phyloP scores from a whole-genome alignment of 1,140 invertebrate species.

The Camponotus floridanus region DNA sequence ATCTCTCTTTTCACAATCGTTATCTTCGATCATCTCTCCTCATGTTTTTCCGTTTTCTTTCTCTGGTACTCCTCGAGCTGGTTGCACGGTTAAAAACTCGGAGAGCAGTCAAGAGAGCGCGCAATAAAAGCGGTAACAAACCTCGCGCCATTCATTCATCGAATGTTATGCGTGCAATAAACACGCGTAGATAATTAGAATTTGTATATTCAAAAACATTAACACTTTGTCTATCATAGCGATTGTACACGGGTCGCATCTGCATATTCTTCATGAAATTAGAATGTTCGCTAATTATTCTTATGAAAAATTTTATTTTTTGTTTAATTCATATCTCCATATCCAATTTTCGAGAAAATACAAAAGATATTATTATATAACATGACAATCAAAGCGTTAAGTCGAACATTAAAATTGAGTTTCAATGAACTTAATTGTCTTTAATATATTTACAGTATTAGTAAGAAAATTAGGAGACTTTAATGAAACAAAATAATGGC shows the following conservation, averaged over 20 bases:
- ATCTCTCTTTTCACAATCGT: neutral
- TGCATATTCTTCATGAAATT: neutral
- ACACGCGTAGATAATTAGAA: neutral
- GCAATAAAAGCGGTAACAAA: neutral
- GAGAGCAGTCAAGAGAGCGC: conserved; percentile 58
- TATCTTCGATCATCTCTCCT: conserved; percentile 1
- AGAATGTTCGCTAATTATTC: neutral
- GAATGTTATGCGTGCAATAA: neutral
- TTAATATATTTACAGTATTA: conserved; percentile 10
- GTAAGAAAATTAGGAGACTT: neutral
- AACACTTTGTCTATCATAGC: neutral
- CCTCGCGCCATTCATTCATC: neutral
- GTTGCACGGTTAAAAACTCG: conserved; percentile 60
- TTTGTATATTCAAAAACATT: neutral
- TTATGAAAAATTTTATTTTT: conserved; percentile 3
- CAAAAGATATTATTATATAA: neutral
- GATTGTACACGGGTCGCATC: neutral
- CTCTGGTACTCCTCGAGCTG: conserved; percentile 50
- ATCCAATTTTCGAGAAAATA: neutral
- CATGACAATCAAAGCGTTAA: neutral
- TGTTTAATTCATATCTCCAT: neutral
- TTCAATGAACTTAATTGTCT: neutral
- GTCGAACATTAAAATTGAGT: conserved; percentile 14
- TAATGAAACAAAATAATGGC: neutral
- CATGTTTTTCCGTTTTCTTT: conserved; percentile 23